Evolutionary conservation across 2,888 invertebrate genomes (phyloP), one percentile per base, ranked within the genome.

Genomic region (Arenicola marina): DNA sequence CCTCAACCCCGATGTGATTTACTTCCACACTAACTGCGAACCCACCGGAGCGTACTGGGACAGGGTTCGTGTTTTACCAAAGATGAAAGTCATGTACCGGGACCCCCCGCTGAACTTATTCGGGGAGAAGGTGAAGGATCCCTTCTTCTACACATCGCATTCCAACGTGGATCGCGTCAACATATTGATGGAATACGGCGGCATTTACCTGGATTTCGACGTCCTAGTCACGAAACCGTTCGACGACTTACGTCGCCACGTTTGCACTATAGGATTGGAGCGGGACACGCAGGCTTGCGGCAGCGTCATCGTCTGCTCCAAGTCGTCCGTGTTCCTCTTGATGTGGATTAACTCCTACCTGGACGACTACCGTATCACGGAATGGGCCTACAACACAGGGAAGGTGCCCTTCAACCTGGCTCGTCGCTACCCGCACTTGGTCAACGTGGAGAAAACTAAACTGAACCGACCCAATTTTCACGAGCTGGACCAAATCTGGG

Each of bases 311-410:
- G 62, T 73, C 11, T 73, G 72, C 45, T 62, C 67, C 11, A 65
- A 64, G 44, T 32, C 61, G 4, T 62, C 73, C 1, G 61, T 70
- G 18, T 73, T 73, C 46, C 65, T 73, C 1, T 51, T 46, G n/a
- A 56, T 73, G 51, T 73, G 72, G 72, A 62, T 73, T 48, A 73
- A 73, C 55, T 57, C 72, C 29, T 73, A 70, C 57, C 61, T 73
- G 21, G 72, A 72, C 32, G 73, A 73, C 48, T 73, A 73, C 61
- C 57, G 66, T 45, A 67, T 72, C 21, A 63, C 67, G 11, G 72
- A 71, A 43, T 73, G 73, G 73, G 71, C 73, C 1, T 73, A 73
- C 51, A 73, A 73, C 62, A 73, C 67, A 4, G 73, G 73, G 2
- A 56, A 67, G 51, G 72, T 73, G 3, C 73, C 73, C 7, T 69